These are phyloP conservation scores for Babyrousa celebensis DNA, from an alignment of 2,797 vertebrate genomes.

Conservation along the genomic window DNA sequence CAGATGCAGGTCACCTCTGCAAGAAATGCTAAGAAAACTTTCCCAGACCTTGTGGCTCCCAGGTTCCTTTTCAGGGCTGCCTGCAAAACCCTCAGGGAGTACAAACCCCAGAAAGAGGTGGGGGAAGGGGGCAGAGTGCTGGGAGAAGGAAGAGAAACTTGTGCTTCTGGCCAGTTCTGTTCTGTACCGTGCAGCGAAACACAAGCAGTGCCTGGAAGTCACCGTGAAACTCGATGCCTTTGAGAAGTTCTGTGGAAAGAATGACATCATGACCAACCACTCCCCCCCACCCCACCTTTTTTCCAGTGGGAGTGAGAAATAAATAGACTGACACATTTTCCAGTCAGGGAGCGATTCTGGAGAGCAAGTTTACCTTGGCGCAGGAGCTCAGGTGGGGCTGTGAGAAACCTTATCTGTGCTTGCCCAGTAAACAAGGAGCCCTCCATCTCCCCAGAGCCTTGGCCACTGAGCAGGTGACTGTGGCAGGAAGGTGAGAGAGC, in stretches of 20 bases:
- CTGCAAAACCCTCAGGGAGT: background rate
- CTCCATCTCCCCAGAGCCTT: constrained; percentile 72
- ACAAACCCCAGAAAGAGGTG: background rate
- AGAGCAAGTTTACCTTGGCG: constrained; percentile 85
- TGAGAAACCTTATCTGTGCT: constrained; percentile 87
- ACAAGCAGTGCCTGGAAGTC: constrained; percentile 87
- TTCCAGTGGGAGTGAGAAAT: constrained; percentile 89
- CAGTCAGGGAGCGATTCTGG: constrained; percentile 81
- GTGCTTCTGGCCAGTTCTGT: constrained; percentile 64
- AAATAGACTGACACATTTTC: constrained; percentile 88
- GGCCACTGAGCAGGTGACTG: constrained; percentile 71
- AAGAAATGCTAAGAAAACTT: constrained; percentile 53
- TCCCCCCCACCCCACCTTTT: constrained; percentile 76
- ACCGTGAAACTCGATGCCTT: constrained; percentile 84
- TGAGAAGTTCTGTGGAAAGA: constrained; percentile 89
- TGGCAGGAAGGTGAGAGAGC: constrained; percentile 70
- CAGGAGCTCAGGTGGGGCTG: constrained; percentile 86
- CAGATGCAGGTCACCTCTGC: background rate
- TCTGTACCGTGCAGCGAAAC: constrained; percentile 69
- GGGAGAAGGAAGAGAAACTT: background rate
- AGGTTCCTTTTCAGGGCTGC: constrained; percentile 27
- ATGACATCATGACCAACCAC: constrained; percentile 85
- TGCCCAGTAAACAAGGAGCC: constrained; percentile 82
- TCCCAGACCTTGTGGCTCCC: constrained; percentile 27
- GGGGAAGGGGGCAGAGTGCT: background rate